Conservation (phyloP, 2,113 vertebrate genomes). For the Psophia crepitans region DNA sequence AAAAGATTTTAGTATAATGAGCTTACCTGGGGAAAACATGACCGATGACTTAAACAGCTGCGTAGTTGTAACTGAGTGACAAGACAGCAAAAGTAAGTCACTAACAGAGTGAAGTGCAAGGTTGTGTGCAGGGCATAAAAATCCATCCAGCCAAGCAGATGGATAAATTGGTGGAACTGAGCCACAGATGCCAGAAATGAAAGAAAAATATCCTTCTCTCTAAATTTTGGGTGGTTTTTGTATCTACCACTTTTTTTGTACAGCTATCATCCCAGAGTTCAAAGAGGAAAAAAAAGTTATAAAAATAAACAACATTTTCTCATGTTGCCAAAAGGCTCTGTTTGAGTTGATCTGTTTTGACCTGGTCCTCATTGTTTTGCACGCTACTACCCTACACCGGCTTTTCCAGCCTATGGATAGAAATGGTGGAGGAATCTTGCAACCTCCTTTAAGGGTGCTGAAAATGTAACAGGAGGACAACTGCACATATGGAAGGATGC, state of each 20-base stretch:
- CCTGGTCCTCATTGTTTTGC: background rate
- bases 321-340: background rate
- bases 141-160: background rate
- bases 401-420: background rate
- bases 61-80: background rate
- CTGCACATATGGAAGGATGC: background rate
- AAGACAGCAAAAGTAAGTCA: slow-evolving; percentile 3
- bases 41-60: background rate
- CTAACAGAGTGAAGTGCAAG: background rate
- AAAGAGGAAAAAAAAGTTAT: background rate
- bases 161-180: background rate
- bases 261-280: background rate
- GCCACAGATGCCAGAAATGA: background rate
- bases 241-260: background rate
- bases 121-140: background rate
- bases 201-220: background rate
- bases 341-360: background rate
- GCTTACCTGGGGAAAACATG: background rate
- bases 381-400: background rate
- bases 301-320: background rate
- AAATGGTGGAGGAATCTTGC: background rate
- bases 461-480: background rate
- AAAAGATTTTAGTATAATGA: slow-evolving; percentile 4
- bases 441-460: background rate
- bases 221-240: background rate